A percentile compares a stretch with the other conserved stretches of the same genome.
These are phyloP conservation scores for Oopsacas minuta DNA, from an alignment of 37 sponge, comb jelly and placozoan species.

Conservation along the genomic window DNA sequence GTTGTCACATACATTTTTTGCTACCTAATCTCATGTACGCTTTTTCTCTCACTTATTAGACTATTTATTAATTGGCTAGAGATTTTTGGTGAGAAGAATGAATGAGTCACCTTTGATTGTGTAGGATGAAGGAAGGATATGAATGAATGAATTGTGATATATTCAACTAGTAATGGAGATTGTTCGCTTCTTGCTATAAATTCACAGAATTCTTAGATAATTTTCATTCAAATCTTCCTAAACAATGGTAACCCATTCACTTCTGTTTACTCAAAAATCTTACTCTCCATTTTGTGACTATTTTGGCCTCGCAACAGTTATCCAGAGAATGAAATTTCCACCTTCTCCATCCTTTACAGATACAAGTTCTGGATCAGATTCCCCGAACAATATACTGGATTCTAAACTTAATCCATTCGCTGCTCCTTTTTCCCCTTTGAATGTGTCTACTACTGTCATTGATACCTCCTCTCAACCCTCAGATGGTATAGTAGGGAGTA, in stretches of 20 bases:
- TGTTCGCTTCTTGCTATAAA: too few relatives aligned
- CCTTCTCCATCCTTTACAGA: not conserved
- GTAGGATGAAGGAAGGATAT: too few relatives aligned
- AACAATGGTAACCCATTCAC: not conserved
- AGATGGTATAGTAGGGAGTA: not conserved
- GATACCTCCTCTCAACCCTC: not conserved
- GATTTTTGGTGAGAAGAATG: too few relatives aligned
- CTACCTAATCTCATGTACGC: too few relatives aligned
- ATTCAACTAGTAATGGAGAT: too few relatives aligned
- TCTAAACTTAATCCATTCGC: slow-evolving; percentile 6
- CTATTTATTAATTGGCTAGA: too few relatives aligned
- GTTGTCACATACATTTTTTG: too few relatives aligned
- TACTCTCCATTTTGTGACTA: not conserved
- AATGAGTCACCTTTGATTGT: too few relatives aligned
- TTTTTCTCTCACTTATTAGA: too few relatives aligned
- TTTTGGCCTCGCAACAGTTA: not conserved
- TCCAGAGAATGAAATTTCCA: not conserved
- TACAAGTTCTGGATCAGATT: not conserved
- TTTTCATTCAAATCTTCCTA: not conserved
- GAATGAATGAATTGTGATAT: too few relatives aligned
- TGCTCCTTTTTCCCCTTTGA: not conserved
- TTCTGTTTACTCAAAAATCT: not conserved
- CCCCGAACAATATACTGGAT: not conserved
- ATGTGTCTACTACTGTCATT: not conserved
- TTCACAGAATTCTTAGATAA: not conserved